Evolutionary conservation across 1,140 invertebrate genomes (phyloP), one percentile per base, ranked within the genome.

Genomic region (Drosophila triauraria): DNA sequence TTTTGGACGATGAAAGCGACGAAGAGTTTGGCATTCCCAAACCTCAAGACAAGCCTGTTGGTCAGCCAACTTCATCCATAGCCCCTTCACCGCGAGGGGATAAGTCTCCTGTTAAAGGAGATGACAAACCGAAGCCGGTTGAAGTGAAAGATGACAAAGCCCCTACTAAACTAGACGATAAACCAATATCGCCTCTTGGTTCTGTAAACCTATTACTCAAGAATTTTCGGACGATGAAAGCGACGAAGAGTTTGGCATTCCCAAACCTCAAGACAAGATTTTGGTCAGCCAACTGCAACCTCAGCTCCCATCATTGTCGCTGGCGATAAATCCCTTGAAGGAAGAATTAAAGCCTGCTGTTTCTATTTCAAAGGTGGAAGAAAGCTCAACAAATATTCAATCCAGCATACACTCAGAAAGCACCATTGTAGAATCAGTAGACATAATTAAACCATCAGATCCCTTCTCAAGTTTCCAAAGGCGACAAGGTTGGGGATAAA

Each of bases 361-460:
- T 35, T 9, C 15, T 10, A 32, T 32, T 9, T 32, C 32, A 32
- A 62, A 43, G 60, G 27, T 13, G 2, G 60, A 53, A 43, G 60
- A 63, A 63, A 23, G 6, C 23, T 42, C n/a, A 25, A 53, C 25
- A 9, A 42, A 27, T 15, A 23, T 51, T 62, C 47, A 69, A 44
- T 15, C 27, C 17, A 35, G 1, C 1, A 10, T 20, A 20, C 20
- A 20, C 20, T 20, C 20, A 20, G 20, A 20, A 20, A 1, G 20
- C 20, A 20, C 20, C 20, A 20, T 20, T 20, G 20, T 20, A 20
- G 17, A 46, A 27, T n/a, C 23, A 13, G 2, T 25, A n/a, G 63
- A 74, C 13, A 40, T 56, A 25, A n/a, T 23, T 1, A 46, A 57
- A 17, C 40, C 25, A 9, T 9, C 9, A n/a, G 53, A n/a, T n/a